Evolutionary conservation across 1,140 invertebrate genomes (phyloP).

Genomic region (Hetaerina americana): DNA sequence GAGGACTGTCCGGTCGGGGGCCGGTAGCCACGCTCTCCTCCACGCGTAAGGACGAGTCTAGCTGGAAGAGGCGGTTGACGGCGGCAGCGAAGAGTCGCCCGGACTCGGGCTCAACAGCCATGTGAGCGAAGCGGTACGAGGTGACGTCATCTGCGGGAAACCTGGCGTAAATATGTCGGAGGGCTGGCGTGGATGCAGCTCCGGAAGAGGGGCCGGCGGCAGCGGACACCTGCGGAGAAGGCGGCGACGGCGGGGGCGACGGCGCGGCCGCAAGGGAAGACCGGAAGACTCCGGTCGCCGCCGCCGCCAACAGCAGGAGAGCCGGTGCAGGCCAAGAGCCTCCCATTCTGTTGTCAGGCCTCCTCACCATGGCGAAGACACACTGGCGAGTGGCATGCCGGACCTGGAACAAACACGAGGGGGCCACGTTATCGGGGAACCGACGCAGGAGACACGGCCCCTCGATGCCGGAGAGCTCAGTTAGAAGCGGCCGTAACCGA

Average conservation of each 20-base stretch:
- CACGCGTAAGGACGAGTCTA: constrained; percentile 56
- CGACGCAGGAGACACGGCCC: no score
- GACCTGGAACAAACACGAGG: not conserved
- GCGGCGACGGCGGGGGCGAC: not conserved
- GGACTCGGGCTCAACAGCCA: constrained; percentile 43
- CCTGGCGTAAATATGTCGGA: not conserved
- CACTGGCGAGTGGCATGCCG: not conserved
- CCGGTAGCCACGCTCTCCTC: constrained; percentile 52
- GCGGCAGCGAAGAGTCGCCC: constrained; percentile 63
- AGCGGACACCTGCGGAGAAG: not conserved
- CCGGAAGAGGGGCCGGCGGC: not conserved
- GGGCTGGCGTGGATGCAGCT: not conserved
- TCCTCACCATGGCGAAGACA: not conserved
- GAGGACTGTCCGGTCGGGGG: constrained; percentile 71
- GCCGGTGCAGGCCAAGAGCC: not conserved
- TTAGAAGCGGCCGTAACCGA: not conserved
- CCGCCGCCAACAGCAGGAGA: not conserved
- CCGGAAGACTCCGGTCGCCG: not conserved
- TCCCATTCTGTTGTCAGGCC: not conserved
- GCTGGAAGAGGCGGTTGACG: constrained; percentile 69
- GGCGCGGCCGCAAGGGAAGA: not conserved
- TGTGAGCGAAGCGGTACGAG: constrained; percentile 35
- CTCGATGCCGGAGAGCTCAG: no score
- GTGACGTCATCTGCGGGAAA: constrained; percentile 10
- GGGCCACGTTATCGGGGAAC: not conserved